phyloP scores from a whole-genome alignment of 1,140 invertebrate genomes.

The Heliconius eleuchia region DNA sequence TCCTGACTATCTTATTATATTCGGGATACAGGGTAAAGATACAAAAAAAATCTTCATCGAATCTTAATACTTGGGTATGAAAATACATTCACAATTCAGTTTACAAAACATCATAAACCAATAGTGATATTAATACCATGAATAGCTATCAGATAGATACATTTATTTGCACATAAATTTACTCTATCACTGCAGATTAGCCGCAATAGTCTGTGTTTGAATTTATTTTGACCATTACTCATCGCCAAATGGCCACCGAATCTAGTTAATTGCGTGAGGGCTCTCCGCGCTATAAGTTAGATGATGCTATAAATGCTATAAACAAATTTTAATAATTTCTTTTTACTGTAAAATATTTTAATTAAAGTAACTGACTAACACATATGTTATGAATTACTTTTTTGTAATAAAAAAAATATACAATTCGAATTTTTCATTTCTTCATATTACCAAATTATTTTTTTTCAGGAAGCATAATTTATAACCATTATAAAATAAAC shows the following conservation, averaged over 20 bases:
- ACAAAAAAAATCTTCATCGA: too few relatives aligned
- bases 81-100: neutral
- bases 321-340: neutral
- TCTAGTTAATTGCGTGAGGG: conserved; percentile 22
- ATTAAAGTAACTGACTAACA: too few relatives aligned
- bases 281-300: conserved; percentile 3
- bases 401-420: too few relatives aligned
- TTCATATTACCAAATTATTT: too few relatives aligned
- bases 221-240: conserved; percentile 28
- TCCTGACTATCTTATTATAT: too few relatives aligned
- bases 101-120: neutral
- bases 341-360: neutral
- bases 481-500: too few relatives aligned
- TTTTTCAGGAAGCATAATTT: too few relatives aligned
- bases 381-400: too few relatives aligned
- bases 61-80: too few relatives aligned
- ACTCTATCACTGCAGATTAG: conserved; percentile 22
- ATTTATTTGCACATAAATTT: conserved; percentile 26
- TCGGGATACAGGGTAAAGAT: too few relatives aligned
- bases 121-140: neutral
- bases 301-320: neutral
- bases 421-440: too few relatives aligned
- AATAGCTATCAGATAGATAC: conserved; percentile 17
- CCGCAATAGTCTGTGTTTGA: conserved; percentile 23
- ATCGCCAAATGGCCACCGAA: conserved; percentile 19